Percentiles rank a stretch among this genome's conserved stretches.
Conservation (phyloP, 2,797 vertebrate species). For the Manis javanica region DNA sequence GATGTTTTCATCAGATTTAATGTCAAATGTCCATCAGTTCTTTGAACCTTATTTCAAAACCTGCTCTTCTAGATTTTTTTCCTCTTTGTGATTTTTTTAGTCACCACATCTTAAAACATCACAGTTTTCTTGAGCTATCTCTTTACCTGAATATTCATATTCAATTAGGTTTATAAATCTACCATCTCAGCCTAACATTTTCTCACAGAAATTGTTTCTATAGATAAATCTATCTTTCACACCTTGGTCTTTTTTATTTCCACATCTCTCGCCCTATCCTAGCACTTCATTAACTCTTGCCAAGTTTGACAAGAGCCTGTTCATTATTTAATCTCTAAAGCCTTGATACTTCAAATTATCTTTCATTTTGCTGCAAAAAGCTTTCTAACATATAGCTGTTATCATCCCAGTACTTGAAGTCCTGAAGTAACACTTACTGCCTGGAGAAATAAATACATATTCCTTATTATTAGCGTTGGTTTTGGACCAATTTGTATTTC, state of each 20-base stretch:
- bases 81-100: background rate
- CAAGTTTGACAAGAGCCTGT: background rate
- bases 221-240: background rate
- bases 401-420: background rate
- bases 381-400: background rate
- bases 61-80: background rate
- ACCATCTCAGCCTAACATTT: too few relatives aligned
- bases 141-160: background rate
- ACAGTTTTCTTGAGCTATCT: background rate
- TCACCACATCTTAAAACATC: background rate
- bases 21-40: background rate
- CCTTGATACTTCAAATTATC: background rate
- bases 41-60: background rate
- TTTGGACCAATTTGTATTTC: background rate
- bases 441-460: background rate
- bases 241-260: background rate
- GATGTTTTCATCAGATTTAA: background rate
- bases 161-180: background rate
- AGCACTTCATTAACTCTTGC: background rate
- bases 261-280: background rate
- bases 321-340: background rate
- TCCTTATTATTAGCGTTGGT: background rate
- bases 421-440: background rate
- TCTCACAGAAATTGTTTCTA: too few relatives aligned
- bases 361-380: background rate